phyloP scores from a whole-genome alignment of 1,140 invertebrate species.

The Drosophila suzukii region DNA sequence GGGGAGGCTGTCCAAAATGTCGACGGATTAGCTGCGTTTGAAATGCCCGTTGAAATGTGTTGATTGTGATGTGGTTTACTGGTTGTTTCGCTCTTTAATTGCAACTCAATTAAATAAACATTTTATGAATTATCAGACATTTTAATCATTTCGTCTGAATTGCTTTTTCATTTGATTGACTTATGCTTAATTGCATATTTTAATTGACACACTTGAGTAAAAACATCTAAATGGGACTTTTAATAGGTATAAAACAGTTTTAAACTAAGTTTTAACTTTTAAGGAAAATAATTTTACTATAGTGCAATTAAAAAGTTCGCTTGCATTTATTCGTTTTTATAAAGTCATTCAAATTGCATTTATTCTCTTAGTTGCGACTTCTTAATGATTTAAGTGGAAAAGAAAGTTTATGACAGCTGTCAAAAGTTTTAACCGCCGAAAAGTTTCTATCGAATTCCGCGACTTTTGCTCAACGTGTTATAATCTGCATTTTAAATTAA shows the following conservation, averaged over 20 bases:
- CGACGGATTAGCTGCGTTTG: conserved; percentile 17
- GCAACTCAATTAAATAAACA: conserved; percentile 21
- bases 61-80: conserved; percentile 2
- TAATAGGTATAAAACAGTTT: too few relatives aligned
- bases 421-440: conserved; percentile 18
- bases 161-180: too few relatives aligned
- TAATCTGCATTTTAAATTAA: neutral
- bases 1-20: conserved; percentile 12
- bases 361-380: neutral
- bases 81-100: neutral
- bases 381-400: conserved; percentile 7
- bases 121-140: neutral
- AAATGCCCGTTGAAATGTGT: conserved; percentile 6
- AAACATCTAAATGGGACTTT: neutral
- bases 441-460: conserved; percentile 4
- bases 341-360: conserved; percentile 5
- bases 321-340: neutral
- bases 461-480: conserved; percentile 1
- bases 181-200: neutral
- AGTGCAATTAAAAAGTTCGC: neutral
- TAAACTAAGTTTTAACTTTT: neutral
- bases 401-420: conserved; percentile 19
- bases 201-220: neutral
- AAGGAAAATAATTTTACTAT: neutral
- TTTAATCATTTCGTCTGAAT: neutral